Conservation (phyloP, 2,113 vertebrate species). For the Heterochromis multidens region DNA sequence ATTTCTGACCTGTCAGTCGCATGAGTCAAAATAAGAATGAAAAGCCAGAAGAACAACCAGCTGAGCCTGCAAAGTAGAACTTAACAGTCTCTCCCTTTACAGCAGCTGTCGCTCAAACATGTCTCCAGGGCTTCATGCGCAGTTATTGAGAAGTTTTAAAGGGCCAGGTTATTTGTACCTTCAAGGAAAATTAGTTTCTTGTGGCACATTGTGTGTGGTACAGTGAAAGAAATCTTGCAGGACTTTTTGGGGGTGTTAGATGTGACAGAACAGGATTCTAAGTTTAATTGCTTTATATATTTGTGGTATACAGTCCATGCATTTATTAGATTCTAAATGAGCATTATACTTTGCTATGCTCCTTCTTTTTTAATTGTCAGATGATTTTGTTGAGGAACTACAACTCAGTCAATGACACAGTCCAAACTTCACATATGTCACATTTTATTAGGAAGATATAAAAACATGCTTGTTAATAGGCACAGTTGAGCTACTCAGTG, state of each 20-base stretch:
- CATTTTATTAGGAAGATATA: not conserved
- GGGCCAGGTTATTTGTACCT: conserved; percentile 41
- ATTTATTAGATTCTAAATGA: not conserved
- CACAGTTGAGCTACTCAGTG: not conserved
- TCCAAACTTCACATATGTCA: not conserved
- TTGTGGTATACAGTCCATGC: not conserved
- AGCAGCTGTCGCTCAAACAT: conserved; percentile 38
- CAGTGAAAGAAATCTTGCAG: conserved; percentile 3
- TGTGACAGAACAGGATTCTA: not conserved
- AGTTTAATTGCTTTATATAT: not conserved
- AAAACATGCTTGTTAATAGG: not conserved
- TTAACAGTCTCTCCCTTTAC: conserved; percentile 30
- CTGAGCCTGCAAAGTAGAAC: conserved; percentile 46
- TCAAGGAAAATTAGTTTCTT: conserved; percentile 38
- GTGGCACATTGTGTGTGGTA: not conserved
- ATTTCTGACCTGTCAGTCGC: conserved; percentile 39
- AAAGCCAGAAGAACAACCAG: conserved; percentile 46
- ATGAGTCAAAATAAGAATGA: conserved; percentile 25
- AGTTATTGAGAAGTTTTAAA: conserved; percentile 56
- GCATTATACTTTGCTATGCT: not conserved
- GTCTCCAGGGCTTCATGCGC: conserved; percentile 47
- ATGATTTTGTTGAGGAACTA: not conserved
- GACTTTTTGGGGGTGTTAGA: not conserved
- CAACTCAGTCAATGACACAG: not conserved
- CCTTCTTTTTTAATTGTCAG: not conserved